A percentile compares a stretch with the other conserved stretches of the same genome.
Conservation (phyloP, 2,113 vertebrate genomes). For the Hippocampus mohnikei region DNA sequence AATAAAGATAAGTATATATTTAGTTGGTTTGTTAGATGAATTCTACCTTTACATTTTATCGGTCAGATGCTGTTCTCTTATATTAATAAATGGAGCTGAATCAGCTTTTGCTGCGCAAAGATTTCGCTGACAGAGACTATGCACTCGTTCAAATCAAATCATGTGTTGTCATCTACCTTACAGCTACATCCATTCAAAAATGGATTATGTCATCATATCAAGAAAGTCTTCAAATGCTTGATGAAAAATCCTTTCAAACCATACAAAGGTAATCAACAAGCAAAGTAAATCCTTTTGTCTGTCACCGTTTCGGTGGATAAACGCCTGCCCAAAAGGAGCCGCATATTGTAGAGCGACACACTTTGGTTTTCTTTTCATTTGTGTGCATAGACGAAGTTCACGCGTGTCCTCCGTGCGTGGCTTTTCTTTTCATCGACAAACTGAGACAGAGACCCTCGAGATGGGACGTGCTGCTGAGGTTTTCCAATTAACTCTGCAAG, state of each 20-base stretch:
- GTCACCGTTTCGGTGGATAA: background rate
- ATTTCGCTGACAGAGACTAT: too few species aligned
- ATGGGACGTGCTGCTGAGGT: slow-evolving; percentile 77
- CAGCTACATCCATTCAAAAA: slow-evolving; percentile 47
- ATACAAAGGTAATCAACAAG: slow-evolving; percentile 62
- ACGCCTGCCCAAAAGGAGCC: background rate
- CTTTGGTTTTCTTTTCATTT: background rate
- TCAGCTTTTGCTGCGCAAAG: too few species aligned
- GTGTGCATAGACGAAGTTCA: slow-evolving; percentile 40
- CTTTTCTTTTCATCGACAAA: slow-evolving; percentile 70
- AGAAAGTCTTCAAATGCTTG: slow-evolving; percentile 56
- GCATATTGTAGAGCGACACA: background rate
- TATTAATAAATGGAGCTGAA: too few species aligned
- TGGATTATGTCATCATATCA: slow-evolving; percentile 56
- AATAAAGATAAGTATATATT: background rate
- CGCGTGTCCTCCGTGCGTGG: slow-evolving; percentile 43
- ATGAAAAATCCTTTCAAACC: slow-evolving; percentile 39
- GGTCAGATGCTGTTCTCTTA: background rate
- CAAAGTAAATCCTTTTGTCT: background rate
- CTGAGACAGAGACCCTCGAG: slow-evolving; percentile 63
- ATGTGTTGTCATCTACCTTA: background rate
- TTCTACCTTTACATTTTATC: background rate
- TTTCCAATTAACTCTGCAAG: slow-evolving; percentile 74
- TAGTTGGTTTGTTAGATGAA: background rate
- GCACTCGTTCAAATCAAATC: background rate